Evolutionary conservation across 2,797 vertebrate genomes (phyloP).

Genomic region (Amniataba percoides): DNA sequence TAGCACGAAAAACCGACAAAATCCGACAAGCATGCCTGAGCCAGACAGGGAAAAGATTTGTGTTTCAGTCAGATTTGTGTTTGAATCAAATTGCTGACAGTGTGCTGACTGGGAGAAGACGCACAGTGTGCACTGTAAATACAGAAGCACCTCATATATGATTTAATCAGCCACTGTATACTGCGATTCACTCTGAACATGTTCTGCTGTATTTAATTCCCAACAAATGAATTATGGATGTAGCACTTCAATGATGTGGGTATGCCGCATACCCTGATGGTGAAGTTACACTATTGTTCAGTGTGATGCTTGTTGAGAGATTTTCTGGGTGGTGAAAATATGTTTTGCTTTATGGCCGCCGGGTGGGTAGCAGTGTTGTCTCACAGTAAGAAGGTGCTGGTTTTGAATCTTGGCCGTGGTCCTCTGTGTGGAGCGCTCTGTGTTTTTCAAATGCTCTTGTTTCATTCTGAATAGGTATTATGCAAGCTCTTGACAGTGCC

Average conservation of each 20-base stretch:
- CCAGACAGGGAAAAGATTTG: slow-evolving; percentile 70
- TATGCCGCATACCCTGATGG: slow-evolving; percentile 9
- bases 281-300: slow-evolving; percentile 3
- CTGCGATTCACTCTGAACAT: slow-evolving; percentile 47
- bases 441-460: not conserved
- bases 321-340: slow-evolving; percentile 13
- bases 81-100: slow-evolving; percentile 74
- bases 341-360: not conserved
- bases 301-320: not conserved
- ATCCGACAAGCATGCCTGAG: slow-evolving; percentile 64
- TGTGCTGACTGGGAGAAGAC: slow-evolving; percentile 62
- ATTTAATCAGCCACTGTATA: slow-evolving; percentile 65
- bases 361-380: not conserved
- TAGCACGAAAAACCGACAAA: slow-evolving; percentile 59
- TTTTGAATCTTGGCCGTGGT: not conserved
- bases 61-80: slow-evolving; percentile 74
- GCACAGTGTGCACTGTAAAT: slow-evolving; percentile 55
- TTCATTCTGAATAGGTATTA: slow-evolving; percentile 1
- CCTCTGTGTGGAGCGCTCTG: not conserved
- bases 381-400: not conserved
- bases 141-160: slow-evolving; percentile 64
- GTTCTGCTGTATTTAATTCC: slow-evolving; percentile 44
- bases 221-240: slow-evolving; percentile 50
- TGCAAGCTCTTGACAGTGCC: not conserved
- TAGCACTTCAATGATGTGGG: slow-evolving; percentile 6